These are phyloP conservation scores for Indicator indicator DNA, from an alignment of 2,113 vertebrate genomes.

Conservation along the genomic window DNA sequence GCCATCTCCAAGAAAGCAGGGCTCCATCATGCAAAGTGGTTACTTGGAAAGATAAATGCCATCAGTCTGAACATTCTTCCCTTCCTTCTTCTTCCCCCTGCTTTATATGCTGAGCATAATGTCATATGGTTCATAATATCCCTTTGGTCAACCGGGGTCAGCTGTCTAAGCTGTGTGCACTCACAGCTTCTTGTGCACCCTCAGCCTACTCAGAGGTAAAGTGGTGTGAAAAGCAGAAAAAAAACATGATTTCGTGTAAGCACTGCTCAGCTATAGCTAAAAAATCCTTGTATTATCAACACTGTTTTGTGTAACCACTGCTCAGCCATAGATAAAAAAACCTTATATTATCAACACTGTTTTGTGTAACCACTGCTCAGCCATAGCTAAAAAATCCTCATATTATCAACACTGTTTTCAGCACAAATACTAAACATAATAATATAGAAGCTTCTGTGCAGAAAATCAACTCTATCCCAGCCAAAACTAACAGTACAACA, in stretches of 20 bases:
- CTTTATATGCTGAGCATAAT: not conserved
- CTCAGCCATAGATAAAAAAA: not conserved
- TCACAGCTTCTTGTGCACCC: not conserved
- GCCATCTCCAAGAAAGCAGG: no score
- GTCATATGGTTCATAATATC: no score
- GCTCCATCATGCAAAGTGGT: no score
- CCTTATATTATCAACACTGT: fast-evolving
- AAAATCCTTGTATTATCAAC: fast-evolving
- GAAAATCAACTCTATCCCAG: not conserved
- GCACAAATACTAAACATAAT: not conserved
- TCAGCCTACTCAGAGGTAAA: not conserved
- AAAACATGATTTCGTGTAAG: not conserved
- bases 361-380: not conserved
- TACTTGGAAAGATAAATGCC: no score
- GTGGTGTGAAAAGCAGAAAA: not conserved
- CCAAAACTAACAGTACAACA: not conserved
- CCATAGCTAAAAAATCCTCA: not conserved
- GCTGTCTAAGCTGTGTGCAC: not conserved
- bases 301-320: not conserved
- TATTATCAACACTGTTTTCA: not conserved
- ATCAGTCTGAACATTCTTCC: no score
- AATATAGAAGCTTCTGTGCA: not conserved
- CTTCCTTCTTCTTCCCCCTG: not conserved
- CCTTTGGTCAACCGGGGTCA: not conserved
- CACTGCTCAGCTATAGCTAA: not conserved